Evolutionary conservation across 2,113 vertebrate species (phyloP).

Genomic region (Trematocara marginatum): DNA sequence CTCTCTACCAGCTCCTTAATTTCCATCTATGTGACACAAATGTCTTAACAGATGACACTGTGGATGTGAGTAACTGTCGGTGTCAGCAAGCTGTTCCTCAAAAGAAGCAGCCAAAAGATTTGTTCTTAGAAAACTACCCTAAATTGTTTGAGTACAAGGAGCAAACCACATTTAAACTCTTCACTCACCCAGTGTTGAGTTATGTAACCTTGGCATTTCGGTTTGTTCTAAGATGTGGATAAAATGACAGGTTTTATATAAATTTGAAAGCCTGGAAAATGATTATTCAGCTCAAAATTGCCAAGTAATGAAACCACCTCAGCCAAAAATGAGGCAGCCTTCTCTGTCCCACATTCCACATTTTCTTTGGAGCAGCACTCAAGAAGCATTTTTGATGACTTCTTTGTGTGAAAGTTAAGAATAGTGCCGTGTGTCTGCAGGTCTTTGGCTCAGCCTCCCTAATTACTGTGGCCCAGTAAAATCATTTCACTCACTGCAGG

Average conservation of each 20-base stretch:
- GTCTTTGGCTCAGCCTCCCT: conserved; percentile 18
- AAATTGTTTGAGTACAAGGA: background rate
- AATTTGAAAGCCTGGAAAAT: background rate
- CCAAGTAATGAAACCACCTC: background rate
- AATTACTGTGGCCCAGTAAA: conserved; percentile 13
- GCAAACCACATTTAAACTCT: background rate
- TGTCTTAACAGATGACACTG: background rate
- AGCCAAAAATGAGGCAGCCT: background rate
- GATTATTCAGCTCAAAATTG: background rate
- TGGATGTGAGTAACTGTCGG: background rate
- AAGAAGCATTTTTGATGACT: conserved; percentile 29
- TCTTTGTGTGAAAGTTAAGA: conserved; percentile 22
- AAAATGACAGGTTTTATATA: background rate
- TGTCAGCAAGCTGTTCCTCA: background rate
- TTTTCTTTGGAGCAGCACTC: conserved; percentile 19
- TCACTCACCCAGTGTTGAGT: background rate
- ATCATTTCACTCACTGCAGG: background rate
- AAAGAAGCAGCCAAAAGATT: background rate
- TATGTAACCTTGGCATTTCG: background rate
- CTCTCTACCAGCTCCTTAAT: background rate
- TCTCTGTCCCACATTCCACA: conserved; percentile 26
- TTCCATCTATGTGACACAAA: background rate
- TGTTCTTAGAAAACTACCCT: background rate
- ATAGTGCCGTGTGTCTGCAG: conserved; percentile 9
- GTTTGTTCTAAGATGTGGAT: background rate